Evolutionary conservation across 2,113 vertebrate genomes (phyloP).

Genomic region (Sylvia atricapilla): DNA sequence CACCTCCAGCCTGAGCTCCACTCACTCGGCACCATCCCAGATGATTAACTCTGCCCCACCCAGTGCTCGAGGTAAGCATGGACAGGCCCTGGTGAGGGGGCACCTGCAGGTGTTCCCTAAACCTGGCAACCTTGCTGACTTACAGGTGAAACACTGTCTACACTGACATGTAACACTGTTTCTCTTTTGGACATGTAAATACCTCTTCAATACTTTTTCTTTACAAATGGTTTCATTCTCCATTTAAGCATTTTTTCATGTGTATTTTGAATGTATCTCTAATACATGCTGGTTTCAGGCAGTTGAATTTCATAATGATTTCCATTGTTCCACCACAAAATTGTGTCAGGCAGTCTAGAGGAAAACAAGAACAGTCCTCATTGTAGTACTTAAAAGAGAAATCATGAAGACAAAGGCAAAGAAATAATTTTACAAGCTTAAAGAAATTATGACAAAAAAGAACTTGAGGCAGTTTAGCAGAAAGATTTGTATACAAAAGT

Average conservation of each 20-base stretch:
- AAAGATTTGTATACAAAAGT: not conserved
- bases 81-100: not conserved
- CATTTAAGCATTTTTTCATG: not conserved
- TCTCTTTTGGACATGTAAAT: not conserved
- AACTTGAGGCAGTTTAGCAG: not conserved
- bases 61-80: slow-evolving; percentile 91
- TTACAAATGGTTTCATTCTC: not conserved
- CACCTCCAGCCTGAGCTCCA: slow-evolving; percentile 93
- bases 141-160: not conserved
- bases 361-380: not conserved
- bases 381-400: not conserved
- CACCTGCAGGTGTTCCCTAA: not conserved
- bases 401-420: slow-evolving; percentile 22
- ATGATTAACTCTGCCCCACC: slow-evolving; percentile 91
- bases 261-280: not conserved
- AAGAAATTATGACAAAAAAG: slow-evolving; percentile 11
- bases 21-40: slow-evolving; percentile 91
- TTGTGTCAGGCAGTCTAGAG: not conserved
- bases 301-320: not conserved
- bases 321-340: not conserved
- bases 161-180: not conserved
- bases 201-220: not conserved
- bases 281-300: not conserved
- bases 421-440: not conserved
- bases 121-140: not conserved